Percentiles rank a stretch among this genome's conserved stretches.
phyloP scores from a whole-genome alignment of 2,888 invertebrate species.

The Epistrophe grossulariae region DNA sequence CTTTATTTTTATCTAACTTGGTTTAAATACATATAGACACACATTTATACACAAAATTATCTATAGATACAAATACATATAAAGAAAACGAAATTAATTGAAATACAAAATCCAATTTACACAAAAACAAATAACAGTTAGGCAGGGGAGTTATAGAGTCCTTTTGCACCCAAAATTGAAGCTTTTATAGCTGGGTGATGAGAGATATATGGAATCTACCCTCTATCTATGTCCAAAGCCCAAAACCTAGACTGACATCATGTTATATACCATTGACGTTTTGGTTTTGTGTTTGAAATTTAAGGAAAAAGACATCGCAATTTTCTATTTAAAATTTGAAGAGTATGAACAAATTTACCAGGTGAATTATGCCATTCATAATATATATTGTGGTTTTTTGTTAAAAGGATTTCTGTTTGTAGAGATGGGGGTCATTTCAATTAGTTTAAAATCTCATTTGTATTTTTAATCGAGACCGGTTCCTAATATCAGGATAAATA shows the following conservation, averaged over 20 bases:
- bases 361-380: constrained; percentile 10
- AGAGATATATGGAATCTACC: constrained; percentile 2
- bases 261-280: constrained; percentile 8
- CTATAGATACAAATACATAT: neutral
- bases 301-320: constrained; percentile 13
- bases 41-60: too few relatives aligned
- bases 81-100: constrained; percentile 66
- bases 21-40: neutral
- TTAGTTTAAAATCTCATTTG: too few relatives aligned
- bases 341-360: neutral
- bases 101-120: constrained; percentile 72
- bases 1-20: constrained; percentile 6
- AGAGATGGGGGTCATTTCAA: too few relatives aligned
- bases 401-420: too few relatives aligned
- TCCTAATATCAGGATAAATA: too few relatives aligned
- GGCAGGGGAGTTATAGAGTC: neutral
- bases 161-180: neutral
- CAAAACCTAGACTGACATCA: constrained; percentile 4
- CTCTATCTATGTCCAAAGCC: neutral
- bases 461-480: too few relatives aligned
- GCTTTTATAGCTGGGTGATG: neutral
- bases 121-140: constrained; percentile 44
- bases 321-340: constrained; percentile 25
- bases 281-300: constrained; percentile 7
- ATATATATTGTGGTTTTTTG: neutral